Evolutionary conservation across 2,888 invertebrate genomes (phyloP).

Genomic region (Stictocephala bisonia): DNA sequence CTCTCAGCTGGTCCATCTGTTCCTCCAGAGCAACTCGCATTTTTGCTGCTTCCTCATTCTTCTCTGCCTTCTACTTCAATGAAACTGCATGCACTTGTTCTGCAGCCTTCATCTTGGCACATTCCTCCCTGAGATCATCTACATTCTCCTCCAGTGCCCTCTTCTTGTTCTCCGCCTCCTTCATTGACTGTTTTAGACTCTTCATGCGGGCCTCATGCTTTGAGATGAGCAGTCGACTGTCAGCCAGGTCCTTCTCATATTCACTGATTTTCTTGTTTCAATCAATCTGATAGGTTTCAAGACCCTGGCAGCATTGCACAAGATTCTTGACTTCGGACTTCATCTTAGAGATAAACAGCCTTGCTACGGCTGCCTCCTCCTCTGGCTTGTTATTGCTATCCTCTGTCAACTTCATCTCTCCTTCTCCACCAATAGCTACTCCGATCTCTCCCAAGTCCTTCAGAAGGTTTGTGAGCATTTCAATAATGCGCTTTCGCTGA

Average conservation of each 20-base stretch:
- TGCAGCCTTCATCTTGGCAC: slow-evolving; percentile 85
- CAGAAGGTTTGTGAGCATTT: slow-evolving; percentile 92
- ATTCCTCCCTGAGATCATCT: slow-evolving; percentile 92
- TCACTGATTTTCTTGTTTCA: slow-evolving; percentile 92
- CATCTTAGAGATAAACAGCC: slow-evolving; percentile 98
- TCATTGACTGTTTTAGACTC: slow-evolving; percentile 93
- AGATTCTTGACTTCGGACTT: slow-evolving; percentile 98
- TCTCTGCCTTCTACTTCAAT: slow-evolving; percentile 76
- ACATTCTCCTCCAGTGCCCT: slow-evolving; percentile 93
- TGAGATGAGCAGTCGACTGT: slow-evolving; percentile 90
- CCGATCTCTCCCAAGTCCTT: slow-evolving; percentile 96
- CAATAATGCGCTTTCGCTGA: slow-evolving; percentile 95
- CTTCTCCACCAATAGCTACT: slow-evolving; percentile 84
- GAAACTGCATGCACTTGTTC: slow-evolving; percentile 82
- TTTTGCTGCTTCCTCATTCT: slow-evolving; percentile 90
- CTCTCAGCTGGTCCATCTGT: slow-evolving; percentile 94
- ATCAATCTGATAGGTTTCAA: slow-evolving; percentile 90
- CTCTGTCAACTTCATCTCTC: slow-evolving; percentile 72
- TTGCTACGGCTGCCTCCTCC: slow-evolving; percentile 98
- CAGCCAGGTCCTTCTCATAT: slow-evolving; percentile 91
- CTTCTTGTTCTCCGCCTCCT: slow-evolving; percentile 94
- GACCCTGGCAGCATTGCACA: slow-evolving; percentile 87
- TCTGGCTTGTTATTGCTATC: slow-evolving; percentile 88
- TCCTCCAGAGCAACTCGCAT: slow-evolving; percentile 90
- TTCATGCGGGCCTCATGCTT: slow-evolving; percentile 98